phyloP scores from a whole-genome alignment of 2,888 invertebrate genomes.

The Eupithecia vulgata region DNA sequence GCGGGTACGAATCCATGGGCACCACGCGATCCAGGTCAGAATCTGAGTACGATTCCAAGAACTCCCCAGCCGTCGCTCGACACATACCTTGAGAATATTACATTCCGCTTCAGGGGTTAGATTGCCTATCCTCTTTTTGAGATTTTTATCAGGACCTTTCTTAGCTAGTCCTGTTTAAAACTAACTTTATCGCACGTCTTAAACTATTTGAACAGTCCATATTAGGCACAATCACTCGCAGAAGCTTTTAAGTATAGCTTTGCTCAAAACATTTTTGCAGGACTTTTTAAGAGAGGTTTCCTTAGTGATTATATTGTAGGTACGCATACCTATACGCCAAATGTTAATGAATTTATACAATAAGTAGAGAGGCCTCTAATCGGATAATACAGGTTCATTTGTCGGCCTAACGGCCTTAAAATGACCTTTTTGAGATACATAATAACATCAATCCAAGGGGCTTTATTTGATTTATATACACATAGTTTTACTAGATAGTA shows the following conservation, averaged over 20 bases:
- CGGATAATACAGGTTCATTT: not conserved
- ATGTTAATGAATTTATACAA: slow-evolving; percentile 23
- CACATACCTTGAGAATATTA: slow-evolving; percentile 75
- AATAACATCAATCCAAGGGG: slow-evolving; percentile 18
- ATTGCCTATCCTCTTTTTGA: slow-evolving; percentile 27
- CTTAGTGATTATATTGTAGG: slow-evolving; percentile 28
- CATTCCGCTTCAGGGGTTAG: slow-evolving; percentile 19
- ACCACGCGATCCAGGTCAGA: slow-evolving; percentile 93
- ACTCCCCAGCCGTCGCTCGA: slow-evolving; percentile 55
- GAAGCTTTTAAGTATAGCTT: not conserved
- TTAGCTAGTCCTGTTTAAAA: slow-evolving; percentile 20
- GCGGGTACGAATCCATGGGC: slow-evolving; percentile 94
- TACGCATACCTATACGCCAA: slow-evolving; percentile 33
- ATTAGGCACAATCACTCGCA: slow-evolving; percentile 2
- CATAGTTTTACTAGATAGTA: slow-evolving; percentile 30
- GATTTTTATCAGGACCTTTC: slow-evolving; percentile 14
- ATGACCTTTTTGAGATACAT: slow-evolving; percentile 1
- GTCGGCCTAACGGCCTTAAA: not conserved
- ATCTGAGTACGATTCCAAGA: slow-evolving; percentile 43
- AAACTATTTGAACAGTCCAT: not conserved
- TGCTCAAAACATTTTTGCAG: slow-evolving; percentile 6
- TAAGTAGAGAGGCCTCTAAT: slow-evolving; percentile 22
- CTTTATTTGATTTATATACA: slow-evolving; percentile 29
- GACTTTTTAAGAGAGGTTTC: slow-evolving; percentile 9
- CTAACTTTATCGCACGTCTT: not conserved